Evolutionary conservation across 2,113 vertebrate species (phyloP), one percentile per base, ranked within the genome.

Genomic region (Nibea coibor): DNA sequence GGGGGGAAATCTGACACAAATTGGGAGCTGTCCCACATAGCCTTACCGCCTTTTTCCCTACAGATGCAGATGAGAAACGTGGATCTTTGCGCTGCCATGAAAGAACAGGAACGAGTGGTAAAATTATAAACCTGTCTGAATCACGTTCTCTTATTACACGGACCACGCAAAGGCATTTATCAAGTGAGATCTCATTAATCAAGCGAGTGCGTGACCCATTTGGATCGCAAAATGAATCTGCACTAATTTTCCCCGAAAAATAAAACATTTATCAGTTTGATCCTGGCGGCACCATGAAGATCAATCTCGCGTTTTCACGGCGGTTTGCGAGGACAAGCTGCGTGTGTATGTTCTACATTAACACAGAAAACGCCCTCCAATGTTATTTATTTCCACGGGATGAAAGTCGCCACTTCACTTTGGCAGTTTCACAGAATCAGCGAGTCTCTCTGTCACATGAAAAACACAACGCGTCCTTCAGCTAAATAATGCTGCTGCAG

Each of bases 241-340:
- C 19, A 31, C 56, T 73, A 51, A 81, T 86, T 73, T 86, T 20
- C 50, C 19, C 19, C 35, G 48, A 45, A 77, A 85, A 85, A 83
- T 62, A 12, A 68, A 70, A 83, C 64, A 78, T 84, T 78, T 56
- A 81, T 78, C 57, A 83, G 12, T 69, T 67, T 81, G 71, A 68
- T 75, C 48, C 19, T 9, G 4, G 54, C 48, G 24, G 16, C 31
- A n/a, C 53, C 22, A 15, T 12, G 14, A 64, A 48, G 43, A 75
- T 54, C 20, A 59, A 43, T 68, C 77, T 78, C 12, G 6, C 24
- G 53, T 66, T n/a, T 72, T 71, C 28, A 51, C 11, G 35, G 56
- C 16, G 16, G 39, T 65, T 65, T 12, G 17, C 11, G 35, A 6
- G 20, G 5, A 26, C 17, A 45, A 51, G 17, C 28, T 8, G 47